A percentile compares a stretch with the other conserved stretches of the same genome.
These are phyloP conservation scores for Eciton burchellii DNA, from an alignment of 1,140 invertebrate genomes.

Conservation along the genomic window DNA sequence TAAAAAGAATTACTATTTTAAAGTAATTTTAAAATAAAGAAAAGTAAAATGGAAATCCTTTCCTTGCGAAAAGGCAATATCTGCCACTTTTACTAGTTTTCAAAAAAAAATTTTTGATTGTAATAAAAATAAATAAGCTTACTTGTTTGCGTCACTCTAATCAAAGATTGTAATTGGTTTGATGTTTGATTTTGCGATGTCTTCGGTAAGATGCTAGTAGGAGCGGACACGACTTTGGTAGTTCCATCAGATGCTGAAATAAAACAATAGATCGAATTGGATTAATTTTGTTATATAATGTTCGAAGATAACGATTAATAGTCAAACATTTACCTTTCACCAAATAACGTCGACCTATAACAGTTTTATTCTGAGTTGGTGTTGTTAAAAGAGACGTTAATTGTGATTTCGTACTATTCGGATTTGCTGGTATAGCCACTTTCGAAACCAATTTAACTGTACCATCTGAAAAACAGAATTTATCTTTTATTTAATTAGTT, in stretches of 20 bases:
- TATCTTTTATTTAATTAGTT: no score
- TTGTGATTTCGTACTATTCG: slow-evolving; percentile 88
- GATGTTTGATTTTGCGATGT: slow-evolving; percentile 74
- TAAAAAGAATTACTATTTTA: neutral
- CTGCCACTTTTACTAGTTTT: neutral
- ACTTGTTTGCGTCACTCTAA: slow-evolving; percentile 80
- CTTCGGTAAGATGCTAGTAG: slow-evolving; percentile 86
- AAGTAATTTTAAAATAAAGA: slow-evolving; percentile 6
- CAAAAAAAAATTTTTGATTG: neutral
- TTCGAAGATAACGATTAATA: slow-evolving; percentile 36
- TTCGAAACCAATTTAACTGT: slow-evolving; percentile 88
- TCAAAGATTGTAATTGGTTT: slow-evolving; percentile 84
- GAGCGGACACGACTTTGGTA: slow-evolving; percentile 89
- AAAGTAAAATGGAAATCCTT: neutral
- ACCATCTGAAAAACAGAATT: slow-evolving; percentile 83
- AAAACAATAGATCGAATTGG: slow-evolving; percentile 44
- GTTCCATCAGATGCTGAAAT: slow-evolving; percentile 89
- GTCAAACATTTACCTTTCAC: slow-evolving; percentile 87
- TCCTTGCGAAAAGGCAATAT: neutral
- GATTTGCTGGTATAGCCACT: slow-evolving; percentile 87
- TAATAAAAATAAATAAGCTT: slow-evolving; percentile 14
- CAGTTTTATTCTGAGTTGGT: slow-evolving; percentile 88
- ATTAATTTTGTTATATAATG: neutral
- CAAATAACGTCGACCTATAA: slow-evolving; percentile 91
- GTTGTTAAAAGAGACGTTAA: slow-evolving; percentile 89